A percentile compares a stretch with the other conserved stretches of the same genome.
Evolutionary conservation across 2,113 vertebrate genomes (phyloP).

Genomic region (Lasiurus borealis): DNA sequence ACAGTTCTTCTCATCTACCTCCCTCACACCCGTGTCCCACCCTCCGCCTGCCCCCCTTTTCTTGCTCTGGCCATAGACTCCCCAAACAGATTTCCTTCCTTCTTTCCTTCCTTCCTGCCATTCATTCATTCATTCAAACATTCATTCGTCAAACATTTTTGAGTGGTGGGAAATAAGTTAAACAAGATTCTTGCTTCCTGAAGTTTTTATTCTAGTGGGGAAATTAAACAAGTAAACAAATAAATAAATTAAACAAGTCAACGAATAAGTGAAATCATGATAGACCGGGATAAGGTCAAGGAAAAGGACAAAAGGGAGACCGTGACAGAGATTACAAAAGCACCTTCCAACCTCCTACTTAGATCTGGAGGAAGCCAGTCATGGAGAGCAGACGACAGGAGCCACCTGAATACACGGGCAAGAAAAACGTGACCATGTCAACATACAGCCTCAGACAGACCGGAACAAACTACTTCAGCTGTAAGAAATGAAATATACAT

Average conservation of each 20-base stretch:
- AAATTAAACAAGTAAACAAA: background rate
- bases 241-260: slow-evolving; percentile 51
- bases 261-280: slow-evolving; percentile 45
- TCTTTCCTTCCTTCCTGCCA: no score
- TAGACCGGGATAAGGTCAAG: background rate
- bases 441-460: background rate
- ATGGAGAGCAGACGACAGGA: background rate
- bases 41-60: background rate
- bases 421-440: slow-evolving; percentile 17
- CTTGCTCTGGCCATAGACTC: background rate
- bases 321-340: background rate
- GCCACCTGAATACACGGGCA: background rate
- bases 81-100: background rate
- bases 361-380: background rate
- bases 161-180: slow-evolving; percentile 29
- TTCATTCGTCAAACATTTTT: slow-evolving; percentile 19
- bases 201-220: slow-evolving; percentile 63
- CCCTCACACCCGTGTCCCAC: background rate
- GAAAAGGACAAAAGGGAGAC: background rate
- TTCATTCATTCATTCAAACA: background rate
- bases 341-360: background rate
- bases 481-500: slow-evolving; percentile 2
- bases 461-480: background rate
- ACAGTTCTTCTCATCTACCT: background rate
- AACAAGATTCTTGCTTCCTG: slow-evolving; percentile 35